Conservation (phyloP, 2,888 invertebrate genomes). For the Agelastica alni region DNA sequence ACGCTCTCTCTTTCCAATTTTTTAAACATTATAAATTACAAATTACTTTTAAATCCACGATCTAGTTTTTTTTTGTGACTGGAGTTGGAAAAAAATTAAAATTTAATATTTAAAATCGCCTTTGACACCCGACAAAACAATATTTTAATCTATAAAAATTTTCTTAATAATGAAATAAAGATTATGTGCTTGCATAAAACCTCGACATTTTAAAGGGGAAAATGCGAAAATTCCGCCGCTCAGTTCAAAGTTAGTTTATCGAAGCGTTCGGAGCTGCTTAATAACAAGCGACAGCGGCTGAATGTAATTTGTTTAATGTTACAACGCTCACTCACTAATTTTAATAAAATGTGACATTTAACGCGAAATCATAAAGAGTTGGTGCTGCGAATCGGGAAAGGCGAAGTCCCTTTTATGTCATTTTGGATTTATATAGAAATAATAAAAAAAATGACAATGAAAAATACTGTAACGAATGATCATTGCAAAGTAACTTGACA, state of each 20-base stretch:
- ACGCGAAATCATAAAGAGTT: slow-evolving; percentile 45
- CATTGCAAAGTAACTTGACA: too few species aligned
- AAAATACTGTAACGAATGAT: too few species aligned
- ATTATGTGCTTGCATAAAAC: neutral
- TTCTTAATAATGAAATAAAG: neutral
- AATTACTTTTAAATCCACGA: too few species aligned
- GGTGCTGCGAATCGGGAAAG: slow-evolving; percentile 28
- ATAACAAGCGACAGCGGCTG: slow-evolving; percentile 44
- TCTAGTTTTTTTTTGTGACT: too few species aligned
- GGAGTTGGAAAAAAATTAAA: too few species aligned
- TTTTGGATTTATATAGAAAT: slow-evolving; percentile 1
- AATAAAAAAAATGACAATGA: neutral
- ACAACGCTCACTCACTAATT: slow-evolving; percentile 37
- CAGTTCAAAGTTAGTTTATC: slow-evolving; percentile 29
- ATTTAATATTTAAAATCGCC: too few species aligned
- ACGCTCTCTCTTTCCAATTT: too few species aligned
- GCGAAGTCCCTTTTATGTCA: neutral
- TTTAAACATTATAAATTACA: too few species aligned
- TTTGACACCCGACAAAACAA: neutral
- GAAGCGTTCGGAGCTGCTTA: slow-evolving; percentile 32
- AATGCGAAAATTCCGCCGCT: slow-evolving; percentile 31
- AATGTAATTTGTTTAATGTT: slow-evolving; percentile 49
- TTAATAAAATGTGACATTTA: slow-evolving; percentile 50
- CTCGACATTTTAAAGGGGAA: neutral
- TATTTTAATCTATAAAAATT: neutral